Percentiles rank a stretch among this genome's conserved stretches.
Conservation (phyloP, 1,140 invertebrate genomes). For the Colletes latitarsis region DNA sequence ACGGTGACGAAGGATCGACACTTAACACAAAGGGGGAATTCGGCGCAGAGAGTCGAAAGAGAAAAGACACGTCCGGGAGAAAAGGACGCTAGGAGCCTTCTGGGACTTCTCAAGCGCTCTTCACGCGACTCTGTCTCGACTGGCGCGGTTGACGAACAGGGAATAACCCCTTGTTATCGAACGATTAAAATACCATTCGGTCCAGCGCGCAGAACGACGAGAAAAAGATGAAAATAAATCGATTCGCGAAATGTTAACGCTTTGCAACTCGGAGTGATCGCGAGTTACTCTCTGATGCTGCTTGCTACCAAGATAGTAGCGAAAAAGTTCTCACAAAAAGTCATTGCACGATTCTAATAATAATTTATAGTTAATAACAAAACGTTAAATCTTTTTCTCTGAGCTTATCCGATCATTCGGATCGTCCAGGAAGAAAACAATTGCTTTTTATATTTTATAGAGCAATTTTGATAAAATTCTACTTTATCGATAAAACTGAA, state of each 20-base stretch:
- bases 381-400: too few relatives aligned
- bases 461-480: too few relatives aligned
- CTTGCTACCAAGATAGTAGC: too few relatives aligned
- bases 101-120: constrained; percentile 73
- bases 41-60: constrained; percentile 59
- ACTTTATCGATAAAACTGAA: too few relatives aligned
- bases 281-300: too few relatives aligned
- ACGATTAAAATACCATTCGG: constrained; percentile 39
- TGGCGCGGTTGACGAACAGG: constrained; percentile 62
- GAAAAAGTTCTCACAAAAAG: too few relatives aligned
- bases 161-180: constrained; percentile 45
- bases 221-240: not conserved
- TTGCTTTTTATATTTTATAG: too few relatives aligned
- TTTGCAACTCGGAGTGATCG: too few relatives aligned
- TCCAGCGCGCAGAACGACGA: not conserved
- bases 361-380: too few relatives aligned
- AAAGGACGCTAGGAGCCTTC: constrained; percentile 64
- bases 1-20: constrained; percentile 29
- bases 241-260: not conserved
- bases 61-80: constrained; percentile 16
- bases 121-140: constrained; percentile 60
- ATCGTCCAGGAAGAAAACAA: too few relatives aligned
- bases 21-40: not conserved
- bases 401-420: too few relatives aligned
- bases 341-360: too few relatives aligned